These are phyloP conservation scores for Cygnus olor DNA, from an alignment of 2,797 vertebrate species.

Conservation along the genomic window DNA sequence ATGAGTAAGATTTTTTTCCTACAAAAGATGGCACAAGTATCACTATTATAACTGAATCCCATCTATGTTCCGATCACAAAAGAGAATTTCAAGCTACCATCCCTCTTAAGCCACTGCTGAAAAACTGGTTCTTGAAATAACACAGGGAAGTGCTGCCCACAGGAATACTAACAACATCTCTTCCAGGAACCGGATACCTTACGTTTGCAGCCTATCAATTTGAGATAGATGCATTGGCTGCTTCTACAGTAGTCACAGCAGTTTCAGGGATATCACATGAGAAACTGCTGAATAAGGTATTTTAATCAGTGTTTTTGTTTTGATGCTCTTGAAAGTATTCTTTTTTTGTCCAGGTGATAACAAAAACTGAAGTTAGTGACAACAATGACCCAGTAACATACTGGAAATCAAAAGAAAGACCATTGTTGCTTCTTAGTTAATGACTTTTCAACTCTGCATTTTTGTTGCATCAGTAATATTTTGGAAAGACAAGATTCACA, in stretches of 20 bases:
- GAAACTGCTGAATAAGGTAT: not conserved
- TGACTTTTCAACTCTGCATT: not conserved
- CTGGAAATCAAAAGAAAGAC: not conserved
- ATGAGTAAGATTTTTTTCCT: not conserved
- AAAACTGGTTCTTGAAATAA: not conserved
- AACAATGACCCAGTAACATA: not conserved
- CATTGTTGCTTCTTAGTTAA: not conserved
- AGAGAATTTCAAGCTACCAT: not conserved
- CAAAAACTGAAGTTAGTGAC: not conserved
- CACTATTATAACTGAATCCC: not conserved
- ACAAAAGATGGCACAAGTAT: not conserved
- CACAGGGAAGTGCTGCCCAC: not conserved
- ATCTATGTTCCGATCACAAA: not conserved
- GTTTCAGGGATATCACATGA: not conserved
- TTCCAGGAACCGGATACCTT: not conserved
- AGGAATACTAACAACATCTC: not conserved
- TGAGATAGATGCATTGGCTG: not conserved
- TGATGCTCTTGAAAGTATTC: not conserved
- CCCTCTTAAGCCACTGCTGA: not conserved
- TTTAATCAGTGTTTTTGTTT: not conserved
- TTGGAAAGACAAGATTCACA: not conserved
- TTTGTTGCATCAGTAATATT: conserved; percentile 14
- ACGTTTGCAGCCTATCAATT: not conserved
- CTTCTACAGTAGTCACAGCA: not conserved
- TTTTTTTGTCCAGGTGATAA: not conserved